Evolutionary conservation across 2,797 vertebrate genomes (phyloP), one percentile per base, ranked within the genome.

Genomic region (Thaleichthys pacificus): DNA sequence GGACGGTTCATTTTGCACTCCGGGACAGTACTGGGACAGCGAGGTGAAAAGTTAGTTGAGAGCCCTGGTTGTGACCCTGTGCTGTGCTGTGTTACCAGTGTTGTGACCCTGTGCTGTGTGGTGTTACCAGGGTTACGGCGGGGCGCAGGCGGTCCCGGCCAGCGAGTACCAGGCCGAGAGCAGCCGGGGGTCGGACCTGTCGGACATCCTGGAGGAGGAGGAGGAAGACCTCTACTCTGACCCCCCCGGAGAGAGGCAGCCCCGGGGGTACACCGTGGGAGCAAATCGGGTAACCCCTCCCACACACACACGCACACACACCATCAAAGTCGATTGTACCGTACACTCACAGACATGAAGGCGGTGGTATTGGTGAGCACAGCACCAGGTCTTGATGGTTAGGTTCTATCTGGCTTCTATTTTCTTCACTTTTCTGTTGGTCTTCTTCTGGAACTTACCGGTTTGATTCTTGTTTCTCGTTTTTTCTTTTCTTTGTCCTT

Each of bases 121-220:
- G 4, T 64, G 38, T 61, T 26, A 49, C 30, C 83, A 94, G 94
- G 81, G 76, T 69, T 89, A 88, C 72, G 70, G 74, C 72, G 83
- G 86, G 74, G 87, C 82, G 51, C 82, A 85, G 21, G 76, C 82
- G 70, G 91, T 94, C 72, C 90, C 89, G 68, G 84, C 88, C 70
- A 90, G 82, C 61, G 91, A 96, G 71, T 94, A 96, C 80, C 86
- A 89, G 2, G 86, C 90, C 47, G 97, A 99, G 76, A 97, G 96
- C 78, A 94, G 92, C 85, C 93, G 91, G 0, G 94, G 91, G 62
- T 98, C 97, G n/a, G 97, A 98, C 86, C 94, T 99, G 54, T 99
- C 97, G 0, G 97, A 99, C 87, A 99, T 99, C 84, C 89, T 97
- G 84, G 98, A 99, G 82, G 97, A 98, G 78, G 96, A 97, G 71